phyloP scores from a whole-genome alignment of 2,888 invertebrate genomes.

The Chirona hameri region DNA sequence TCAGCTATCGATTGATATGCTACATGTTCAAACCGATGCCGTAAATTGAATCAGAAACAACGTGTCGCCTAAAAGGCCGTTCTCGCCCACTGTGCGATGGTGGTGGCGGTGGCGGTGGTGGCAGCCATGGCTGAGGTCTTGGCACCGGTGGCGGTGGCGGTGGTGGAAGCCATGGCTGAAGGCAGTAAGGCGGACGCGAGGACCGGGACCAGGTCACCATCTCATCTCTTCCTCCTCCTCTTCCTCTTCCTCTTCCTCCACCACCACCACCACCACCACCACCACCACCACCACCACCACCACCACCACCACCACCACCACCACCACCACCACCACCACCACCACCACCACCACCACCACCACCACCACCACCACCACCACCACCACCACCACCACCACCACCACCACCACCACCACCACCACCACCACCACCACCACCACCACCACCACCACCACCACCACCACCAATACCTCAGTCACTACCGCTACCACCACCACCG shows the following conservation, averaged over 20 bases:
- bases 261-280: constrained; percentile 23
- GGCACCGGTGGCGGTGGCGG: no score
- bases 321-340: constrained; percentile 23
- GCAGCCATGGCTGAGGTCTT: no score
- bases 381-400: constrained; percentile 24
- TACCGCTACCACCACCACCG: neutral
- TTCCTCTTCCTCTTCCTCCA: neutral
- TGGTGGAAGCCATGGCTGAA: no score
- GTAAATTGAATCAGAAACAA: no score
- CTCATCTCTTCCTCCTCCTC: neutral
- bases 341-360: constrained; percentile 23
- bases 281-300: constrained; percentile 24
- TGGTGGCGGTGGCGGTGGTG: no score
- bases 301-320: constrained; percentile 24
- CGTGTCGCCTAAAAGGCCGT: no score
- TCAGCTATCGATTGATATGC: no score
- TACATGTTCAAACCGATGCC: no score
- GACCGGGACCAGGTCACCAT: no score
- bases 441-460: no score
- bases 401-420: constrained; percentile 23
- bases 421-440: constrained; percentile 24
- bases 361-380: constrained; percentile 24
- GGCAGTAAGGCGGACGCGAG: no score
- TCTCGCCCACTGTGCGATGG: no score
- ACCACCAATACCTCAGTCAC: neutral